Evolutionary conservation across 1,140 invertebrate genomes (phyloP).

Genomic region (Temnothorax longispinosus): DNA sequence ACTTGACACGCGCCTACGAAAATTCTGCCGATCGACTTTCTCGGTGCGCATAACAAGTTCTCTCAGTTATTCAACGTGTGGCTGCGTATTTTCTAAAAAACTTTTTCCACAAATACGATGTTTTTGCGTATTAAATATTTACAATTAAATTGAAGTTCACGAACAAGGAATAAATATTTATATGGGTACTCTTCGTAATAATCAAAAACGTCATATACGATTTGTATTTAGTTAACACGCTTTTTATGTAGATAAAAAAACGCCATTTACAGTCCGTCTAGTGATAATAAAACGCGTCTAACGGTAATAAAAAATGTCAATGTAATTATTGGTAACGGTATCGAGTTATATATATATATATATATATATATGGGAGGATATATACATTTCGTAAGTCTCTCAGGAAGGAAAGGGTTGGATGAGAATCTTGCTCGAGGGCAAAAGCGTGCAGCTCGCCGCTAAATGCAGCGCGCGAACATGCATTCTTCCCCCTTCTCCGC

Average conservation of each 20-base stretch:
- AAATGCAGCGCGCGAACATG: conserved; percentile 19
- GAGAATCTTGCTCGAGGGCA: conserved; percentile 23
- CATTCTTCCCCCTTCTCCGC: neutral
- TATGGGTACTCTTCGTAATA: neutral
- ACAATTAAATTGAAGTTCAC: neutral
- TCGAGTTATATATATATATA: neutral
- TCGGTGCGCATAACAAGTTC: neutral
- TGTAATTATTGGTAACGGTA: neutral
- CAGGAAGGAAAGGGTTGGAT: neutral
- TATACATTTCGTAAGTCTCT: neutral
- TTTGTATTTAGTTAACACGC: neutral
- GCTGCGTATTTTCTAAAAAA: neutral
- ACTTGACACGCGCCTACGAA: conserved; percentile 7
- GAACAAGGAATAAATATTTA: neutral
- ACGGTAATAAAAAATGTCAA: neutral
- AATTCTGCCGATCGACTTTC: neutral
- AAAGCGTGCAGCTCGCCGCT: conserved; percentile 12
- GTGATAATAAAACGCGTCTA: neutral
- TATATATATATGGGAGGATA: neutral
- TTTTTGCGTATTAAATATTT: no score
- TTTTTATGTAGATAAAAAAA: conserved; percentile 3
- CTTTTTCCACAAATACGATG: neutral
- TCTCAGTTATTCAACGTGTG: neutral
- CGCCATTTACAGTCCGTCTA: neutral
- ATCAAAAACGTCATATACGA: neutral